Evolutionary conservation across 2,797 vertebrate genomes (phyloP).

Genomic region (Emydoidea blandingii): DNA sequence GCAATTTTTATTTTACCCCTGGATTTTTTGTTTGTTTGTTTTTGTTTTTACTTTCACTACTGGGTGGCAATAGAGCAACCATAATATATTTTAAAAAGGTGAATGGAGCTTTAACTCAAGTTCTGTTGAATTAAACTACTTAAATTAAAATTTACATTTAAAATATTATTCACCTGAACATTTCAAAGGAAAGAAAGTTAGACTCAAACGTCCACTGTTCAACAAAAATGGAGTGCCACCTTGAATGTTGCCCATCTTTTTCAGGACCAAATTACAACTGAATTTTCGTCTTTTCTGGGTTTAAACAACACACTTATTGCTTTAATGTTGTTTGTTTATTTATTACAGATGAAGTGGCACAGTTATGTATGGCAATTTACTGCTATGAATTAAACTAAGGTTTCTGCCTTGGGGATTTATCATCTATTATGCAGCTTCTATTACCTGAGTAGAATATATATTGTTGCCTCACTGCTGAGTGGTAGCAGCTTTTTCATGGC

Average conservation of each 20-base stretch:
- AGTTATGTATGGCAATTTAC: neutral
- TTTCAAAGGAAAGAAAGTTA: neutral
- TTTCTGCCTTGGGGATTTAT: neutral
- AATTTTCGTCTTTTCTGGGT: neutral
- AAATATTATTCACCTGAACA: neutral
- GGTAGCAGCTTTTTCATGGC: neutral
- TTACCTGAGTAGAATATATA: neutral
- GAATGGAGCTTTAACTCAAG: neutral
- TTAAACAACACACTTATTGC: neutral
- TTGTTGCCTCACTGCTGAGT: neutral
- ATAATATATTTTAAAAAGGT: neutral
- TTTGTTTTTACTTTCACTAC: neutral
- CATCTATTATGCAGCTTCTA: neutral
- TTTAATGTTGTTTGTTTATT: neutral
- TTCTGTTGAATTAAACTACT: neutral
- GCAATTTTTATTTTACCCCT: neutral
- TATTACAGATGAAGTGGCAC: neutral
- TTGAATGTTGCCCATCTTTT: neutral
- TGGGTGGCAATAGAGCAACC: neutral
- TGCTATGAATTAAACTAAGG: neutral
- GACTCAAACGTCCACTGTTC: neutral
- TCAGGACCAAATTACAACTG: neutral
- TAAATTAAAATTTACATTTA: neutral
- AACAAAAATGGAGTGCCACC: neutral
- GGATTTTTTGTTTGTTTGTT: neutral